Evolutionary conservation across 1,140 invertebrate species (phyloP).

Genomic region (Ganaspis sp.): DNA sequence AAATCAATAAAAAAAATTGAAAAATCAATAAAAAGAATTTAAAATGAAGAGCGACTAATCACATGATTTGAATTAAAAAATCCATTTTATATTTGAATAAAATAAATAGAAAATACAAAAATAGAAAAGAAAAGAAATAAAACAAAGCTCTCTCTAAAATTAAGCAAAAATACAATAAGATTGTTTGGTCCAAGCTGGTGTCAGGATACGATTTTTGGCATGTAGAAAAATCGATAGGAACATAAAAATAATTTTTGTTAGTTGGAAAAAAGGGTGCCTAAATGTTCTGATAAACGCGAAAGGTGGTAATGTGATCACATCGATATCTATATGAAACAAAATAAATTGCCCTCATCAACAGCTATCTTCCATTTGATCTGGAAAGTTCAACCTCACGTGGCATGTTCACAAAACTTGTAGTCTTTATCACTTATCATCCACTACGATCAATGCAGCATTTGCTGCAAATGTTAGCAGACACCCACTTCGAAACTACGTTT

Average conservation of each 20-base stretch:
- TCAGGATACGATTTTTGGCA: too few relatives aligned
- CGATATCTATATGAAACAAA: slow-evolving; percentile 6
- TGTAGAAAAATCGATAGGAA: too few relatives aligned
- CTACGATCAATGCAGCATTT: background rate
- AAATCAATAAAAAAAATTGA: too few relatives aligned
- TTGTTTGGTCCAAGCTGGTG: too few relatives aligned
- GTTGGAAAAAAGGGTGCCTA: background rate
- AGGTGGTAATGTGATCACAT: slow-evolving; percentile 9
- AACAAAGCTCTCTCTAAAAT: too few relatives aligned
- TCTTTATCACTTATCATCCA: background rate
- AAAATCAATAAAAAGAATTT: too few relatives aligned
- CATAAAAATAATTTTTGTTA: background rate
- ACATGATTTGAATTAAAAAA: too few relatives aligned
- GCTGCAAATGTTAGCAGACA: background rate
- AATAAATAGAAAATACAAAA: too few relatives aligned
- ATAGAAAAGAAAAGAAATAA: too few relatives aligned
- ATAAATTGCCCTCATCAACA: slow-evolving; percentile 13
- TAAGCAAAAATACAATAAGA: too few relatives aligned
- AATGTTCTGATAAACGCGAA: background rate
- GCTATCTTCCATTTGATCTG: slow-evolving; percentile 4
- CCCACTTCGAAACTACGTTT: background rate
- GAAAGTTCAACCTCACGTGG: slow-evolving; percentile 2
- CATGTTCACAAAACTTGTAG: slow-evolving; percentile 3
- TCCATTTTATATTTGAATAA: too few relatives aligned
- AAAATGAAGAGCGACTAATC: too few relatives aligned